These are phyloP conservation scores for Panthera leo DNA, from an alignment of 2,113 vertebrate species.

Conservation along the genomic window DNA sequence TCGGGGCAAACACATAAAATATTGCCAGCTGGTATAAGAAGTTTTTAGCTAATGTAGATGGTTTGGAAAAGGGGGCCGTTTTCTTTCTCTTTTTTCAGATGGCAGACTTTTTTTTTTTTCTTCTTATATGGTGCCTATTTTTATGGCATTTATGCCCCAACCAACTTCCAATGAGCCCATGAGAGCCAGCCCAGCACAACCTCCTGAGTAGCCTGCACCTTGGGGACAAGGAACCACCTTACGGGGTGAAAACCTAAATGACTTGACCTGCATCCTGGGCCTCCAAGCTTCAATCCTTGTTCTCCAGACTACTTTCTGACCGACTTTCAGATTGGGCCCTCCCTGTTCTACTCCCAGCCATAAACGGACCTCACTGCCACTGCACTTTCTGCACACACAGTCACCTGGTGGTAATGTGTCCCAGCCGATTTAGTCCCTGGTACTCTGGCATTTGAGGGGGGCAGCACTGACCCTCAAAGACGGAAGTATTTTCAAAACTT, in stretches of 20 bases:
- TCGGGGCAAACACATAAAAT: constrained; percentile 27
- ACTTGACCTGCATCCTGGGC: neutral
- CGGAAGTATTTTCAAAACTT: constrained; percentile 35
- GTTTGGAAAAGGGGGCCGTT: constrained; percentile 17
- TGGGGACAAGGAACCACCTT: neutral
- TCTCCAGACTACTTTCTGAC: neutral
- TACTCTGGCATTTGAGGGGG: neutral
- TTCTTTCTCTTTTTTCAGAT: constrained; percentile 35
- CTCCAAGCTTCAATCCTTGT: neutral
- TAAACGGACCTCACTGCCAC: neutral
- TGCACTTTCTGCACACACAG: neutral
- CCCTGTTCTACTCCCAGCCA: neutral
- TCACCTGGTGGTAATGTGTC: neutral
- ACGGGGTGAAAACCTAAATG: neutral
- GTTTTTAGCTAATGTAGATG: constrained; percentile 59
- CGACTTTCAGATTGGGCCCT: neutral
- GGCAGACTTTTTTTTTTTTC: neutral
- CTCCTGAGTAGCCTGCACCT: neutral
- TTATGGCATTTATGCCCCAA: constrained; percentile 24
- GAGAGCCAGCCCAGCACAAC: neutral
- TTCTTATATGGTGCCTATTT: constrained; percentile 21
- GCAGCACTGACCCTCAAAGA: neutral
- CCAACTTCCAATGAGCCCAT: neutral
- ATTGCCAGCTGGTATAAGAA: constrained; percentile 39
- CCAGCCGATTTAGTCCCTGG: neutral